A percentile compares a stretch with the other conserved stretches of the same genome.
Conservation (phyloP, 2,888 invertebrate species). For the Drosophila hamatofila region DNA sequence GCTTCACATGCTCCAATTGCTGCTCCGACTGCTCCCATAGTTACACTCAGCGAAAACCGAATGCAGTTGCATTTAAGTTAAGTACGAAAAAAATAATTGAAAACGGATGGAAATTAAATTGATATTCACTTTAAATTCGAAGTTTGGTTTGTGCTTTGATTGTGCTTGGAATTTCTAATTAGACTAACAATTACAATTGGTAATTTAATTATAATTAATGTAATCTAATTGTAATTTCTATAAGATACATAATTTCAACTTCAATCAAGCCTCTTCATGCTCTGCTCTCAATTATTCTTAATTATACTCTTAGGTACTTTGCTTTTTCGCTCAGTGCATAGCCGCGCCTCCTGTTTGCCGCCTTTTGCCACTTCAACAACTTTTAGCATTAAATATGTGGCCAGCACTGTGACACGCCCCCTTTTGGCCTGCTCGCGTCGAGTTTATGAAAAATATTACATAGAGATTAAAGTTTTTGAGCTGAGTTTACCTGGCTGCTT, state of each 20-base stretch:
- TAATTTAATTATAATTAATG: not conserved
- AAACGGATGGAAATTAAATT: not conserved
- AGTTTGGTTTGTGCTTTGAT: not conserved
- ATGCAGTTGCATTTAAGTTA: not conserved
- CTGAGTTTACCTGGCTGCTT: slow-evolving; percentile 58
- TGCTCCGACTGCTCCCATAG: slow-evolving; percentile 8
- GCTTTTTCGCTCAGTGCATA: slow-evolving; percentile 1
- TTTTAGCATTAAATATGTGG: slow-evolving; percentile 74
- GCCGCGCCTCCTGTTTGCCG: not conserved
- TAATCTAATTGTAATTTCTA: no score
- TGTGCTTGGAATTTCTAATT: not conserved
- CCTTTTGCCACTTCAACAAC: slow-evolving; percentile 57
- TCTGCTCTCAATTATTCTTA: not conserved
- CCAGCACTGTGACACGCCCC: slow-evolving; percentile 51
- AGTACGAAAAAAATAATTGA: not conserved
- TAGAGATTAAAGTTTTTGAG: slow-evolving; percentile 75
- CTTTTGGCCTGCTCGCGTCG: slow-evolving; percentile 23
- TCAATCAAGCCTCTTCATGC: not conserved
- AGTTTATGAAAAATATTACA: slow-evolving; percentile 79
- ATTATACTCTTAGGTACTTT: not conserved
- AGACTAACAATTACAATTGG: not conserved
- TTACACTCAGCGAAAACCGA: slow-evolving; percentile 11
- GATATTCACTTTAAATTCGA: not conserved
- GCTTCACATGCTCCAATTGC: slow-evolving; percentile 77
- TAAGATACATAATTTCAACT: not conserved